A percentile compares a stretch with the other conserved stretches of the same genome.
Evolutionary conservation across 2,113 vertebrate species (phyloP).

Genomic region (Mormoops blainvillei): DNA sequence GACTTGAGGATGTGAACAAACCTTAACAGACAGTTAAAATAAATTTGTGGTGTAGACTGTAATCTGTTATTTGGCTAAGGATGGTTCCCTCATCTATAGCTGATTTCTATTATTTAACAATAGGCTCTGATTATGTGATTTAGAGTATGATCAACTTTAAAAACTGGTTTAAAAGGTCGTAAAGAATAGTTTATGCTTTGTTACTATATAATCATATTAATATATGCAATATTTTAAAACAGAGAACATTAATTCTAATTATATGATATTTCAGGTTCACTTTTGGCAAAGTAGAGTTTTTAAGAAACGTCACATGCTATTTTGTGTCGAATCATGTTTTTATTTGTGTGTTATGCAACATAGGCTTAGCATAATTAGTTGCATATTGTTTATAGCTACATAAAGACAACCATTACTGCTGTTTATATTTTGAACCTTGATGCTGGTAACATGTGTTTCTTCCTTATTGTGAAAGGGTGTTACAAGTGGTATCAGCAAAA

Average conservation of each 20-base stretch:
- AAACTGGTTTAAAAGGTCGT: not conserved
- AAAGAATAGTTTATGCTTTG: not conserved
- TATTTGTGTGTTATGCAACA: not conserved
- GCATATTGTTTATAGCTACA: not conserved
- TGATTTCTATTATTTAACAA: not conserved
- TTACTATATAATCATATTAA: not conserved
- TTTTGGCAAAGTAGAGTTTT: not conserved
- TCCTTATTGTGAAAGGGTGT: constrained; percentile 67
- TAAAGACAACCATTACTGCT: constrained; percentile 29
- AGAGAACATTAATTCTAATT: not conserved
- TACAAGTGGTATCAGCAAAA: constrained; percentile 70
- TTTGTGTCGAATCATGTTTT: not conserved
- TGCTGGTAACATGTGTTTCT: constrained; percentile 70
- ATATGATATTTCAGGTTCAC: not conserved
- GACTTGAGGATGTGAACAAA: not conserved
- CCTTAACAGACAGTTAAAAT: not conserved
- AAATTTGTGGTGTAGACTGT: not conserved
- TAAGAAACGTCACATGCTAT: not conserved
- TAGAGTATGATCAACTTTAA: not conserved
- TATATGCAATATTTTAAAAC: not conserved
- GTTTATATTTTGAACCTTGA: constrained; percentile 54
- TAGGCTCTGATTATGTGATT: not conserved
- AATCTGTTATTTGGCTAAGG: not conserved
- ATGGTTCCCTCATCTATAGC: not conserved
- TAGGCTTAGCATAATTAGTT: not conserved